Conservation (phyloP, 2,113 vertebrate genomes). For the Aegotheles bennettii region DNA sequence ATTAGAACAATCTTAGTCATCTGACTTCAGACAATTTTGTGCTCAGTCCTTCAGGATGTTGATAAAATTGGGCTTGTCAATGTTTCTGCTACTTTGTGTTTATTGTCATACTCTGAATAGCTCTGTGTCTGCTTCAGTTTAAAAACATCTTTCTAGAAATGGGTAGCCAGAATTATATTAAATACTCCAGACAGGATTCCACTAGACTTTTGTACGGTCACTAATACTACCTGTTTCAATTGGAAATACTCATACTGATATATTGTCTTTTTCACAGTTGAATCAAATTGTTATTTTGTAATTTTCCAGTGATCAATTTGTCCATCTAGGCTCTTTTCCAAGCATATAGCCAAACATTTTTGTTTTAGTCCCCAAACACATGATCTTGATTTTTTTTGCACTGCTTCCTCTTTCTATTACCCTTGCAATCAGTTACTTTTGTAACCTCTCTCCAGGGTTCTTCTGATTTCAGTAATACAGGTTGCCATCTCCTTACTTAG, state of each 20-base stretch:
- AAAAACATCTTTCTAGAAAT: neutral
- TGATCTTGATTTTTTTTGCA: neutral
- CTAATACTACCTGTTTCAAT: neutral
- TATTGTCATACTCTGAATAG: neutral
- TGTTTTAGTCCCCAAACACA: neutral
- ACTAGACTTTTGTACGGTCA: neutral
- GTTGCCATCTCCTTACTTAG: neutral
- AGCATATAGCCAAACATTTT: neutral
- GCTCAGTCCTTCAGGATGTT: neutral
- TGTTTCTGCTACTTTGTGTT: neutral
- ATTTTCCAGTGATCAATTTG: neutral
- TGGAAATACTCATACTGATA: neutral
- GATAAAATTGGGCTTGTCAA: neutral
- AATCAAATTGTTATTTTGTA: neutral
- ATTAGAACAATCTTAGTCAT: neutral
- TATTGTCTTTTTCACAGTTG: neutral
- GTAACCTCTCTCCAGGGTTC: neutral
- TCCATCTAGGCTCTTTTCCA: neutral
- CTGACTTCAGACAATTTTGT: neutral
- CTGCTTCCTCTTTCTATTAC: neutral
- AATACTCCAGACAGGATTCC: neutral
- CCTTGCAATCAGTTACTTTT: neutral
- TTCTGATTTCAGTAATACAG: neutral
- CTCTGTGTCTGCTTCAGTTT: neutral
- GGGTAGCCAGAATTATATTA: neutral